Evolutionary conservation across 2,888 invertebrate species (phyloP), one percentile per base, ranked within the genome.

Genomic region (Herminia tarsipennalis): DNA sequence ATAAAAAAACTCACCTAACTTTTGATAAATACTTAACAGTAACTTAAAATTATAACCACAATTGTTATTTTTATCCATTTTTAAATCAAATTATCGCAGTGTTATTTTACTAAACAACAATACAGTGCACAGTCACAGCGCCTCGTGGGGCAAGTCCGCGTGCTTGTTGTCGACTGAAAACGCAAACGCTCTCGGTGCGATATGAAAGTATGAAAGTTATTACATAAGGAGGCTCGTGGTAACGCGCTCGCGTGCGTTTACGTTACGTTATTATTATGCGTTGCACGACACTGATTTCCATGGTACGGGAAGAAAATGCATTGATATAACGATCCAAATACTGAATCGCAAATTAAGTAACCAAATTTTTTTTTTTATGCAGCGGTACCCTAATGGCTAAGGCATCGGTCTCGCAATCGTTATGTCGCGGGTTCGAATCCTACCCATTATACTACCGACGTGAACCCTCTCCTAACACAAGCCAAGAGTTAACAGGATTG

Each of bases 171-270:
- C 49, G 55, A 66, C 66, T 66, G 66, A 67, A 67, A 64, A 60
- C 65, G 47, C 39, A 46, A 52, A 64, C 67, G 46, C 49, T 44
- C 37, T 9, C 13, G 41, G 65, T 64, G 57, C 65, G 41, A 56
- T 64, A 60, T 57, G 65, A 64, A 66, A 66, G 68, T 60, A 60
- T 54, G 68, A 64, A 66, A 66, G 66, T 60, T 30, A 54, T 60
- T 60, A 55, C 51, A 48, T 56, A 65, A 60, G 30, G 34, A 36
- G 43, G 28, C 38, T 42, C 44, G 34, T 43, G 60, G 36, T 56
- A 67, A 56, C 64, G 65, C 50, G 65, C 40, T 56, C 55, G 67
- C 59, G 65, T 56, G 68, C 56, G 68, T 52, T 67, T 39, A 45
- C 49, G 54, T 64, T 63, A 47, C 53, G 48, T 46, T 64, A 27